Evolutionary conservation across 1,140 invertebrate genomes (phyloP), one percentile per base, ranked within the genome.

Genomic region (Pogonomyrmex californicus): DNA sequence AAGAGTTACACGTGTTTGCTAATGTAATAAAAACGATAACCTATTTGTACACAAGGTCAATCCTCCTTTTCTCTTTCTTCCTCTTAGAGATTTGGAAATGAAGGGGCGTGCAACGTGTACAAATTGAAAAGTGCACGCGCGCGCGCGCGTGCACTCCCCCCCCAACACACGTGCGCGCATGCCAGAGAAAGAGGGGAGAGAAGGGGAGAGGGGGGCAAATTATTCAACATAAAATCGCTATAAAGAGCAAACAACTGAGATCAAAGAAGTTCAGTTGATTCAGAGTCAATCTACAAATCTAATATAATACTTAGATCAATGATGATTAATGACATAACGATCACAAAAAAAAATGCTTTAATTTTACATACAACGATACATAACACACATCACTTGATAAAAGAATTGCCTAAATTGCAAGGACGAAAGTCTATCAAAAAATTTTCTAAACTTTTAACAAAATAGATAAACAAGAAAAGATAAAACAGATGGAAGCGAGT

Each of bases 1-100:
- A 4, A 77, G 33, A 12, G 23, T 62, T 44, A 9, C 17, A 23
- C 51, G 10, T 12, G 10, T 6, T 56, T 58, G 36, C 54, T 17
- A 41, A 36, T 10, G n/a, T 30, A 44, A 77, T 41, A 14, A 77
- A 62, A 62, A 30, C 30, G 75, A 77, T 77, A 77, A 60, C 75
- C 56, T 77, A 12, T 12, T n/a, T 66, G 68, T 4, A 54, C 33
- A n/a, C 49, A 30, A 73, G 33, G 70, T 73, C 33, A 9, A 17
- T 9, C 33, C 47, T 4, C 47, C 54, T 33, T 12, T 54, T 7
- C 49, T 73, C 49, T 33, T 73, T 1, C 33, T n/a, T 33, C 33
- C 12, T 33, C 23, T 14, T 47, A 14, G 23, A 0, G 10, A 6
- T 49, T 70, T 51, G 30, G 14, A 73, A 73, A 73, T 36, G 7